Conservation (phyloP, 2,113 vertebrate genomes). For the Piaya cayana region DNA sequence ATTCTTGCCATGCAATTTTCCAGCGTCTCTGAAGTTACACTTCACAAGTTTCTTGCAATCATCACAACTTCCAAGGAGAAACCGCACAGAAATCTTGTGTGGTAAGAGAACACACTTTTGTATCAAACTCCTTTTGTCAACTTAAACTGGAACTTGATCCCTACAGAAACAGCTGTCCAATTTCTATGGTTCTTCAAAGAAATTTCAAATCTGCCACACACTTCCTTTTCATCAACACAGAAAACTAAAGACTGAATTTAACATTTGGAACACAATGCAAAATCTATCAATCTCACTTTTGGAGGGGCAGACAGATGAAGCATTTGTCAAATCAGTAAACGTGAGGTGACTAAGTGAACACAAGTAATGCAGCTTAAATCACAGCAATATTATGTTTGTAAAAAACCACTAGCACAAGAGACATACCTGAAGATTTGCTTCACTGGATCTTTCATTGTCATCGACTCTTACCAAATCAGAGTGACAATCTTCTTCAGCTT, state of each 20-base stretch:
- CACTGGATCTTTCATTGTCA: constrained; percentile 83
- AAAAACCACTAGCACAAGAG: neutral
- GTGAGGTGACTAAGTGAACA: neutral
- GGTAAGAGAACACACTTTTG: neutral
- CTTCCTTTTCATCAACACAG: neutral
- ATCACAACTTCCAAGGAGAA: neutral
- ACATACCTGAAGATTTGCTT: constrained; percentile 87
- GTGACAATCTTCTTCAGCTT: constrained; percentile 88
- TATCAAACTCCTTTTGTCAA: neutral
- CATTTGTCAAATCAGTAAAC: neutral
- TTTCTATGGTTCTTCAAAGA: neutral
- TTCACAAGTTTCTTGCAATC: neutral
- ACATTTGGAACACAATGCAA: neutral
- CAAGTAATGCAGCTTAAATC: neutral
- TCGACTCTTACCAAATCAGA: constrained; percentile 79
- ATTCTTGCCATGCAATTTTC: neutral
- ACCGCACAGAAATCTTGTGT: neutral
- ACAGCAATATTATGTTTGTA: neutral
- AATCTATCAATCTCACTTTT: neutral
- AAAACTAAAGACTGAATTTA: neutral
- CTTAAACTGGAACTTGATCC: neutral
- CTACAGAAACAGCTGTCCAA: neutral
- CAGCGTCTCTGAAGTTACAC: neutral
- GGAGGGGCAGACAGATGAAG: neutral
- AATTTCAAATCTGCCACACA: neutral